Evolutionary conservation across 2,888 invertebrate genomes (phyloP), one percentile per base, ranked within the genome.

Genomic region (Volucella bombylans): DNA sequence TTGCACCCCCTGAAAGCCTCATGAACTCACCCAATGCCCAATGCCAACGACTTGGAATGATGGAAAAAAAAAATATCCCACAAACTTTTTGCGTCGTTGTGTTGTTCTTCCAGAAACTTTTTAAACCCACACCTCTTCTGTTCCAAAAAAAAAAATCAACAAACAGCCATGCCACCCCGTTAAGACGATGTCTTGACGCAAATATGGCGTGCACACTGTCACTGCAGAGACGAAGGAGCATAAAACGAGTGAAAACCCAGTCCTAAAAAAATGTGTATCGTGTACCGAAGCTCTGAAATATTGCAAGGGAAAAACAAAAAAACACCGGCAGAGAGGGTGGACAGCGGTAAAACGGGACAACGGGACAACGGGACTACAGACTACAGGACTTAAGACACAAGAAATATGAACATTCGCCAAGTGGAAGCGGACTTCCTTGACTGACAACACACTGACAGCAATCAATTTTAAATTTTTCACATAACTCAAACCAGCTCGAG

Each of bases 371-470:
- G 52, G 11, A 52, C 11, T n/a, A 18, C 8, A n/a, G 52, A 49
- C 14, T 15, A 14, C 9, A 41, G 11, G 31, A 12, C 4, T 11
- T 10, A 57, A 15, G 15, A 15, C 6, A 38, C 49, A 9, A 49
- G 50, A 9, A 12, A 43, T 31, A 31, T 31, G 31, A 45, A 6
- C 59, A 59, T 68, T 38, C 45, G 9, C 18, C 10, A 18, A 18
- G n/a, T 31, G 6, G 43, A 49, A 69, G 31, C 39, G 69, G 69
- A 47, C 71, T 57, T n/a, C 67, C 39, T 61, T 31, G 23, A 23
- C 31, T 79, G 73, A 79, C 80, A 67, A 61, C 47, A 49, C 41
- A 45, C 47, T 68, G 78, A 73, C 72, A 73, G 72, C 57, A 73
- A 73, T 82, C 82, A 78, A 78, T 82, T 83, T 82, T 45, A 72